These are phyloP conservation scores for Melanchra persicariae DNA, from an alignment of 2,888 invertebrate species.

Conservation along the genomic window DNA sequence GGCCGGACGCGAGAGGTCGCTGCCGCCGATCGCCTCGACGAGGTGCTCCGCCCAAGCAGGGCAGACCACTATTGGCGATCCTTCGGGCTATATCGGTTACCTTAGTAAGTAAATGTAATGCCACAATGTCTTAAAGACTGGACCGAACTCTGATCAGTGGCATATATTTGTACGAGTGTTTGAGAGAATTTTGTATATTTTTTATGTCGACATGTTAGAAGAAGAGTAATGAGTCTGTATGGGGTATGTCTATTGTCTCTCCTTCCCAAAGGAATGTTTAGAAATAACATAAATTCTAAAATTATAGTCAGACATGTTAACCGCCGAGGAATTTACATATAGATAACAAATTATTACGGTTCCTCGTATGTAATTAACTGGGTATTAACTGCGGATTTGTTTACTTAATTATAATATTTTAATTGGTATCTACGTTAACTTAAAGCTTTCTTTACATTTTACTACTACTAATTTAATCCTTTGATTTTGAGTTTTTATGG, in stretches of 20 bases:
- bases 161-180: too few relatives aligned
- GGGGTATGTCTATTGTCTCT: background rate
- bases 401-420: background rate
- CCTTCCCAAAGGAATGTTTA: background rate
- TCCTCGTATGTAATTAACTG: conserved; percentile 29
- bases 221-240: background rate
- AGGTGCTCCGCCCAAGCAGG: too few relatives aligned
- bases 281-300: conserved; percentile 10
- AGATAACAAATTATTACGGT: conserved; percentile 15
- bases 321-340: conserved; percentile 33
- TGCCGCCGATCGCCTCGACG: too few relatives aligned
- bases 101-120: too few relatives aligned
- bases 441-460: background rate
- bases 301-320: conserved; percentile 14
- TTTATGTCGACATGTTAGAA: background rate
- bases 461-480: too few relatives aligned
- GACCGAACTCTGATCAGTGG: background rate
- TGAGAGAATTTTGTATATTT: too few relatives aligned
- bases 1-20: too few relatives aligned
- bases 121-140: too few relatives aligned
- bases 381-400: conserved; percentile 15
- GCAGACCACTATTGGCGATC: too few relatives aligned
- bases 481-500: too few relatives aligned
- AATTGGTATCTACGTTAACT: conserved; percentile 5
- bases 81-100: too few relatives aligned